Evolutionary conservation across 2,888 invertebrate genomes (phyloP), one percentile per base, ranked within the genome.

Genomic region (Lasiommata megera): DNA sequence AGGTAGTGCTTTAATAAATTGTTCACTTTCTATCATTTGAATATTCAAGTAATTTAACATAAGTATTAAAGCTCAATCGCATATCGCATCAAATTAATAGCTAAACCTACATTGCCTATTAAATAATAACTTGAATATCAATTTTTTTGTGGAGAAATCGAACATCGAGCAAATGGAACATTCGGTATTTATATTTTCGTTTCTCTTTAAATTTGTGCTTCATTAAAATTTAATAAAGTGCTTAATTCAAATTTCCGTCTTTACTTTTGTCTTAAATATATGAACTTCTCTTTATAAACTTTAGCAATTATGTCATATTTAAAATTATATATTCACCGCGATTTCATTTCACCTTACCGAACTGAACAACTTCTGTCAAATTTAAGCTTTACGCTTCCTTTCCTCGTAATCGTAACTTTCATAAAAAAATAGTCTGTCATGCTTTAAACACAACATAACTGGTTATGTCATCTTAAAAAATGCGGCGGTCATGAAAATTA

Each of bases 401-500:
- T n/a, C n/a, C n/a, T n/a, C n/a, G n/a, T n/a, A 37, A 48, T 37
- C 36, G 36, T 12, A 36, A 48, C n/a, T 48, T 23, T 18, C 23
- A 48, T 48, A 12, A 18, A 14, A 48, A 37, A 17, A 31, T 37
- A 12, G 7, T 11, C 50, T 60, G 51, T 54, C 50, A 23, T 12
- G 44, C 23, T 12, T 50, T 52, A 16, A 48, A 54, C 54, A 28
- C 16, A 54, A 52, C 59, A 37, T 44, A 58, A 60, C 52, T 47
- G 46, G 31, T 62, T 55, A 62, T 60, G 53, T 62, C 54, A 62
- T 37, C 36, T 12, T n/a, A 8, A 55, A 14, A 11, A 11, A 11
- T 9, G 29, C 14, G 14, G 8, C 14, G 6, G 1, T 14, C 16
- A 14, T 12, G 12, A 37, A 40, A 51, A 8, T 52, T n/a, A 28